These are phyloP conservation scores for Aspidapion aeneum DNA, from an alignment of 2,888 invertebrate genomes.

Conservation along the genomic window DNA sequence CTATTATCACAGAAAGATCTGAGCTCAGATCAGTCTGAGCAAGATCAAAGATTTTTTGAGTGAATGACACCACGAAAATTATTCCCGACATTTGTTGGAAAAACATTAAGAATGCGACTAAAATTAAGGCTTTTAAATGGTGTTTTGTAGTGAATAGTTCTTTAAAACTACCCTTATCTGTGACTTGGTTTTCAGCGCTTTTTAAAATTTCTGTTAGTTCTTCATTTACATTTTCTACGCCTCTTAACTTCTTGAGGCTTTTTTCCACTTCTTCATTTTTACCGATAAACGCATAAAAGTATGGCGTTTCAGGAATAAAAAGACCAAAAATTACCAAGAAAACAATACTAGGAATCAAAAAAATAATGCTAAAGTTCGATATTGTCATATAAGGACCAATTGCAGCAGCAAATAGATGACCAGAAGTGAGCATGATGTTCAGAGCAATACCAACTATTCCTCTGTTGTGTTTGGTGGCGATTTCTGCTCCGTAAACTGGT, in stretches of 20 bases:
- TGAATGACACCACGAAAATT: not conserved
- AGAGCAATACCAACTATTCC: not conserved
- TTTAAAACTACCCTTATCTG: not conserved
- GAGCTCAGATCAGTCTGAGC: constrained; percentile 37
- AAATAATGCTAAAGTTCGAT: not conserved
- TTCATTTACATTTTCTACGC: not conserved
- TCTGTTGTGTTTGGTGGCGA: not conserved
- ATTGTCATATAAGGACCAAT: not conserved
- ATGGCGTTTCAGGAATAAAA: not conserved
- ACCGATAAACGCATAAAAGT: not conserved
- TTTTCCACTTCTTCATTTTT: not conserved
- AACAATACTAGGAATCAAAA: not conserved
- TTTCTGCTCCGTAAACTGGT: constrained; percentile 1
- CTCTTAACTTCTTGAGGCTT: not conserved
- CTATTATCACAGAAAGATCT: constrained; percentile 65
- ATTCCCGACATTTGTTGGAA: not conserved
- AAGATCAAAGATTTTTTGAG: not conserved
- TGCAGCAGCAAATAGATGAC: not conserved
- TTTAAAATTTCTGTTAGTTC: not conserved
- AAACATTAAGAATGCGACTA: not conserved
- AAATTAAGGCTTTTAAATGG: not conserved
- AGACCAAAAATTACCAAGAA: constrained; percentile 2
- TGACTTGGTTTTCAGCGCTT: not conserved
- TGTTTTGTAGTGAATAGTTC: not conserved
- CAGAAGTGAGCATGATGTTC: not conserved